Evolutionary conservation across 2,888 invertebrate species (phyloP).

Genomic region (Coelogynopora nodosa): DNA sequence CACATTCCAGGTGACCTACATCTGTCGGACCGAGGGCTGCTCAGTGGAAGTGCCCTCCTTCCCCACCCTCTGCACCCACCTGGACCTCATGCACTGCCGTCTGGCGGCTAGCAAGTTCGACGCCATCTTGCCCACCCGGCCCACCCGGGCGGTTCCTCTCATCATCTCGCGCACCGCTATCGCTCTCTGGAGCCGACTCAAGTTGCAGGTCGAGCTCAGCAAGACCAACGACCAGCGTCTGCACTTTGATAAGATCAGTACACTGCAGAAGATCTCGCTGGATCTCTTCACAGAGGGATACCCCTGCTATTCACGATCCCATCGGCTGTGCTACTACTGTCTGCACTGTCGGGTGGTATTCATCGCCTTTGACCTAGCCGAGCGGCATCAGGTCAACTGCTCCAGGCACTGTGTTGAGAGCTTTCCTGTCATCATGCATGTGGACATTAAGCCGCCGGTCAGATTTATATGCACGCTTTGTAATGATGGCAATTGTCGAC

Average conservation of each 20-base stretch:
- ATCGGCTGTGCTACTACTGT: constrained; percentile 1
- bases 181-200: constrained; percentile 19
- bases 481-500: background rate
- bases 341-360: background rate
- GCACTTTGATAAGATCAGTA: background rate
- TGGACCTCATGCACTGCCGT: background rate
- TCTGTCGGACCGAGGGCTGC: background rate
- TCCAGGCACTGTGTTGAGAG: background rate
- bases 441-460: background rate
- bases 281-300: background rate
- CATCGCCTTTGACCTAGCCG: background rate
- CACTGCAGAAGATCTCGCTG: background rate
- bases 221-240: background rate
- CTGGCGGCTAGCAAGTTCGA: background rate
- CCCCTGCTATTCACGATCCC: background rate
- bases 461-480: background rate
- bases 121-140: background rate
- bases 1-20: too few relatives aligned
- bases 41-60: background rate
- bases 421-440: background rate
- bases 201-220: background rate
- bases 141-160: background rate
- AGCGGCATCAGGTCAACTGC: background rate
- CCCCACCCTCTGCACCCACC: background rate
- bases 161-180: background rate